Evolutionary conservation across 2,113 vertebrate genomes (phyloP).

Genomic region (Corydoras sp.): DNA sequence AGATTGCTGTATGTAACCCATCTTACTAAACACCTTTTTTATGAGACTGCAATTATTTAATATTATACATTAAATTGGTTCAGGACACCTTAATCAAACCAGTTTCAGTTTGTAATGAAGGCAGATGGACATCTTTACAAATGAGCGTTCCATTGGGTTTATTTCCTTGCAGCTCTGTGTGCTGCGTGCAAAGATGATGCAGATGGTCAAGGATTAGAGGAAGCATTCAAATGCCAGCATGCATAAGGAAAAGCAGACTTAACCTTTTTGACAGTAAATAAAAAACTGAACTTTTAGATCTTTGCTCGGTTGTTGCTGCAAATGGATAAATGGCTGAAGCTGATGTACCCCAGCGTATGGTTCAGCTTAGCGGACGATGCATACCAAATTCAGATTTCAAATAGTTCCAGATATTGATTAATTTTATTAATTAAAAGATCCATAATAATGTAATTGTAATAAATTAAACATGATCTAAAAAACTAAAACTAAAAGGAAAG

Average conservation of each 20-base stretch:
- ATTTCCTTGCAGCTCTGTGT: slow-evolving; percentile 23
- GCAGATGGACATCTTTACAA: slow-evolving; percentile 19
- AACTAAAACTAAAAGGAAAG: no score
- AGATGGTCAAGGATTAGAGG: slow-evolving; percentile 26
- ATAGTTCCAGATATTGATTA: no score
- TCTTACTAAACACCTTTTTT: no score
- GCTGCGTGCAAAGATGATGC: slow-evolving; percentile 17
- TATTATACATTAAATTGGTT: background rate
- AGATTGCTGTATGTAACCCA: no score
- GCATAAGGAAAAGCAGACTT: slow-evolving; percentile 11
- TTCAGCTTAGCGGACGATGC: no score
- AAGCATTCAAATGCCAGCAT: slow-evolving; percentile 25
- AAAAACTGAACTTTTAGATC: slow-evolving; percentile 11
- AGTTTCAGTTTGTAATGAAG: slow-evolving; percentile 1
- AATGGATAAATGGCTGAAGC: background rate
- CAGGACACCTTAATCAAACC: background rate
- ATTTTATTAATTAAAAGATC: no score
- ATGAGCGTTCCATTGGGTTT: slow-evolving; percentile 20
- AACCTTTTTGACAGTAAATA: slow-evolving; percentile 16
- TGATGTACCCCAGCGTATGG: background rate
- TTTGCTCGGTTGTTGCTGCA: background rate
- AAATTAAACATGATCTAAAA: no score
- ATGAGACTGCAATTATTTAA: background rate
- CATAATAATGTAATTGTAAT: no score
- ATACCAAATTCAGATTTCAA: no score